Conservation (phyloP, 2,888 invertebrate genomes). For the Cerastis leucographa region DNA sequence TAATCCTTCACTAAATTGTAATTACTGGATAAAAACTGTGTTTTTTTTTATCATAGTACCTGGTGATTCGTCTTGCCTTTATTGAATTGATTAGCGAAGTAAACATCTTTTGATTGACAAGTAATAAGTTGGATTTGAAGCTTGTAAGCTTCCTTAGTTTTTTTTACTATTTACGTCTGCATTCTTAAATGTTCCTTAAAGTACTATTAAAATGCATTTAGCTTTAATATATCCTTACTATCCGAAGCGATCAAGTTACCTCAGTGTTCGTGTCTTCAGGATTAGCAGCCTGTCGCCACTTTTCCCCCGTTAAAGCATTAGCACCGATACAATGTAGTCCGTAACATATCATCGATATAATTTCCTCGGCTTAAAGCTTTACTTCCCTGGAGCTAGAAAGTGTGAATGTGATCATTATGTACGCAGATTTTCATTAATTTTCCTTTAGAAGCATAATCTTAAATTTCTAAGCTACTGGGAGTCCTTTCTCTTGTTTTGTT, state of each 20-base stretch:
- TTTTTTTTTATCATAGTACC: conserved; percentile 35
- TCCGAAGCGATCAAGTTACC: neutral
- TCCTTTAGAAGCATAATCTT: conserved; percentile 26
- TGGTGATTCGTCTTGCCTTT: conserved; percentile 28
- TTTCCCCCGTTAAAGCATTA: conserved; percentile 18
- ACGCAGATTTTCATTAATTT: conserved; percentile 50
- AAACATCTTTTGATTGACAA: conserved; percentile 33
- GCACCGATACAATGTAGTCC: conserved; percentile 9
- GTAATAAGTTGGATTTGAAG: conserved; percentile 14
- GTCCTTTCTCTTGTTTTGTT: conserved; percentile 51
- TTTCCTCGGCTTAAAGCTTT: conserved; percentile 20
- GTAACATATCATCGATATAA: conserved; percentile 15
- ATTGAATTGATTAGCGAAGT: conserved; percentile 33
- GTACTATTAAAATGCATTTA: neutral
- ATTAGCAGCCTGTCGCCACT: conserved; percentile 31
- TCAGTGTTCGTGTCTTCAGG: neutral
- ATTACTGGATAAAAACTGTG: conserved; percentile 18
- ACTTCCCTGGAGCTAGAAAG: conserved; percentile 50
- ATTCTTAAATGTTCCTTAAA: neutral
- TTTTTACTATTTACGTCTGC: conserved; percentile 1
- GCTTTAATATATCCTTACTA: neutral
- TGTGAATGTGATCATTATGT: conserved; percentile 30
- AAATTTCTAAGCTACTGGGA: conserved; percentile 1
- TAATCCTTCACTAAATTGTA: conserved; percentile 50
- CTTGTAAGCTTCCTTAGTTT: neutral